A percentile compares a stretch with the other conserved stretches of the same genome.
phyloP scores from a whole-genome alignment of 2,797 vertebrate species.

The Phataginus tricuspis region DNA sequence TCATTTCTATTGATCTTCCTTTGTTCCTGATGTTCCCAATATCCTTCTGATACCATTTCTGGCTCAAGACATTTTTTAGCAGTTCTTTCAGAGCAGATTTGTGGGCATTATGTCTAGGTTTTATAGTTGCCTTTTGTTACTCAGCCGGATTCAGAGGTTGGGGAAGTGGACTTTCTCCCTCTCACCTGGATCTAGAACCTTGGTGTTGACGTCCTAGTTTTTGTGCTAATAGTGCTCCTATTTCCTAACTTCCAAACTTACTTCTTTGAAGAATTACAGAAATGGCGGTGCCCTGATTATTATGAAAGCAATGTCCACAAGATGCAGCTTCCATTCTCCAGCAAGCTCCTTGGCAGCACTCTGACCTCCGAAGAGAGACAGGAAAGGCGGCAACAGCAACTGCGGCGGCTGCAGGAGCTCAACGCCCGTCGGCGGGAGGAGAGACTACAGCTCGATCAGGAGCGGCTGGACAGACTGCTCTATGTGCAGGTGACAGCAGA shows the following conservation, averaged over 20 bases:
- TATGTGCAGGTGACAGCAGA: slow-evolving; percentile 89
- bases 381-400: slow-evolving; percentile 94
- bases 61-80: not conserved
- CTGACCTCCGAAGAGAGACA: slow-evolving; percentile 94
- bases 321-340: slow-evolving; percentile 96
- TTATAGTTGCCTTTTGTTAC: not conserved
- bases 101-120: not conserved
- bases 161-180: not conserved
- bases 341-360: slow-evolving; percentile 90
- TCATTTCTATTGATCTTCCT: not conserved
- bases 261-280: slow-evolving; percentile 91
- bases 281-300: slow-evolving; percentile 95
- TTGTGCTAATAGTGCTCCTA: not conserved
- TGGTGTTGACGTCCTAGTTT: not conserved
- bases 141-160: not conserved
- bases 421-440: slow-evolving; percentile 94
- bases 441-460: slow-evolving; percentile 95
- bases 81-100: not conserved
- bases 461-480: slow-evolving; percentile 92
- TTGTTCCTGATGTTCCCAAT: not conserved
- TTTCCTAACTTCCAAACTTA: slow-evolving; percentile 31
- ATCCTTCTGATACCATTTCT: not conserved
- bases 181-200: not conserved
- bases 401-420: slow-evolving; percentile 95
- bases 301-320: slow-evolving; percentile 95